Evolutionary conservation across 2,797 vertebrate species (phyloP).

Genomic region (Hoplostethus atlanticus): DNA sequence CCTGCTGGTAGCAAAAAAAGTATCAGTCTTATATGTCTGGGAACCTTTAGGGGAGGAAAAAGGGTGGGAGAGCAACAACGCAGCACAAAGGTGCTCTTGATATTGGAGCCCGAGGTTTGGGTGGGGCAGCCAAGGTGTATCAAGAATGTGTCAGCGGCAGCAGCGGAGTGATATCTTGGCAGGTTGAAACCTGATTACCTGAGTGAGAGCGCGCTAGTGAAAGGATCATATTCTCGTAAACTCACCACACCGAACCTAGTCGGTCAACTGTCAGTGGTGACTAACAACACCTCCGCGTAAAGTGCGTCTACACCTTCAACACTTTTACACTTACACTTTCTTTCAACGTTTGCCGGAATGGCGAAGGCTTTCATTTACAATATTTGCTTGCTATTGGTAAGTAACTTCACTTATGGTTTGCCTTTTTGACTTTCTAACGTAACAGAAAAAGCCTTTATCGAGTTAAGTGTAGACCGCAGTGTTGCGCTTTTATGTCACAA

Average conservation of each 20-base stretch:
- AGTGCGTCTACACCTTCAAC: neutral
- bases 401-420: slow-evolving; percentile 3
- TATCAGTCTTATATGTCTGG: neutral
- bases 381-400: slow-evolving; percentile 65
- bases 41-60: neutral
- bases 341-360: slow-evolving; percentile 45
- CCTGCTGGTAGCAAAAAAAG: slow-evolving; percentile 51
- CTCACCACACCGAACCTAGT: neutral
- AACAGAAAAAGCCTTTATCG: neutral
- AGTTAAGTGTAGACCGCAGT: neutral
- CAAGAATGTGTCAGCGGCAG: slow-evolving; percentile 23
- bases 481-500: too few species aligned
- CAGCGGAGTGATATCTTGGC: neutral
- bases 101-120: slow-evolving; percentile 35
- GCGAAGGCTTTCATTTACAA: slow-evolving; percentile 41
- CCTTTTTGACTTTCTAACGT: too few species aligned
- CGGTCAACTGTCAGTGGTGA: neutral
- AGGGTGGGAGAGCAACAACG: too few species aligned
- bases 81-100: neutral
- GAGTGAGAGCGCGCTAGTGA: neutral
- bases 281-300: neutral
- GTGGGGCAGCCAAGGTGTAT: slow-evolving; percentile 72
- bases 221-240: neutral
- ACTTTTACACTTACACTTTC: neutral
- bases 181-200: neutral